Evolutionary conservation across 2,113 vertebrate species (phyloP), one percentile per base, ranked within the genome.

Genomic region (Phylloscopus trochilus): DNA sequence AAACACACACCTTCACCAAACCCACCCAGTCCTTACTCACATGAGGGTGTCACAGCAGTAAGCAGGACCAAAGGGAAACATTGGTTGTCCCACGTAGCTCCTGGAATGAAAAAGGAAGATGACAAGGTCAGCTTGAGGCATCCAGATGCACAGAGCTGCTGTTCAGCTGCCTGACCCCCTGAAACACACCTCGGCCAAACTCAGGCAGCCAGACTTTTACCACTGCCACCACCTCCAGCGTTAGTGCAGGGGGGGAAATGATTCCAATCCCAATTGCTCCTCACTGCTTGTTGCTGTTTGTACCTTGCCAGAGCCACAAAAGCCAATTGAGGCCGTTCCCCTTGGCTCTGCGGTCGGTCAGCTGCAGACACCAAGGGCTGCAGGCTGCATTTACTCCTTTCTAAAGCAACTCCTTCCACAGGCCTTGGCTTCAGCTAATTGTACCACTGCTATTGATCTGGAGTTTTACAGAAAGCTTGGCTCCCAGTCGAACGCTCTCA

Each of bases 71-170:
- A 2, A 66, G 44, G 73, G 62, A 78, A 88, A 39, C 92, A 93
- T 96, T 68, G 87, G 83, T 5, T 84, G 76, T 89, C 76, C 69
- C 30, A 1, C 7, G 39, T 2, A 81, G 94, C 60, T 94, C 89
- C 95, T 95, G 92, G 56, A 97, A 95, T 4, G 37, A 27, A 69
- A 89, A 43, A 70, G 35, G n/a, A 53, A 82, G 35, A 84, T 87
- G 7, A 44, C 23, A 60, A 87, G 76, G 46, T 93, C 88, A 92
- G 19, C 88, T 82, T 60, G 66, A 68, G 86, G 85, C 62, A 31
- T 10, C 31, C 85, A 87, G 72, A 83, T 13, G 20, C 68, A 17
- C n/a, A 11, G 83, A 92, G 79, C 73, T 95, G 89, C 58, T 43
- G 44, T 35, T 79, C 75, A 87, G 68, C 68, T 72, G 68, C 78